Base-by-base conservation (phyloP, 2,888 invertebrate species). In the Pheosia gnoma region DNA sequence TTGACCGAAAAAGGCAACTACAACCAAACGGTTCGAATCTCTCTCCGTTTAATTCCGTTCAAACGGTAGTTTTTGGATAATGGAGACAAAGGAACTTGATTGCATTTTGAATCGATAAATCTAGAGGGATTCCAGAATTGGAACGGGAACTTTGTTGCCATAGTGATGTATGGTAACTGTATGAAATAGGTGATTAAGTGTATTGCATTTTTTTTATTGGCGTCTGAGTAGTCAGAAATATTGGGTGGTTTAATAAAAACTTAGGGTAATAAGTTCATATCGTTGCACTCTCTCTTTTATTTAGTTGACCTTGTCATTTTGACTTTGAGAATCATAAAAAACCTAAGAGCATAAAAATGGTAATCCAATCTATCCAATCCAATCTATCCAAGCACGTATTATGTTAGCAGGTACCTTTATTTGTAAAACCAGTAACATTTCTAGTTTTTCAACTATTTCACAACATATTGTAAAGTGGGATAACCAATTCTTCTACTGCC, bases 41-140 rank as follows among this genome's bases (percentile, higher is more conserved):
- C 82, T 79, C 76, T 66, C 77, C 73, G 83, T 86, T 47, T 81
- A 82, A 84, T 82, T 87, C 80, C 71, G 68, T 72, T 73, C 71
- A 74, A 81, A 82, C 79, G 77, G 77, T 77, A 80, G 25, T 80
- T 81, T 75, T 65, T 66, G 64, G 67, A 66, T 74, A 79, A 81
- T 77, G 78, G 69, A 74, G 70, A 67, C 61, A 67, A 70, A 72
- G 63, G 67, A 72, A 71, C 65, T 66, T 60, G 63, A 66, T 69
- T 68, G 58, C 58, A 68, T 67, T 72, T 68, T 57, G 57, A 63
- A 68, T 61, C 47, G 47, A 9, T 41, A 41, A 41, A 41, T 62
- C 51, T 59, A 43, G 9, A 63, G 39, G 52, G 49, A 13, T 59
- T 54, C 10, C 10, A 38, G 38, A 57, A 52, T 54, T 38, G 52